Conservation (phyloP, 2,113 vertebrate species). For the Sula dactylatra region DNA sequence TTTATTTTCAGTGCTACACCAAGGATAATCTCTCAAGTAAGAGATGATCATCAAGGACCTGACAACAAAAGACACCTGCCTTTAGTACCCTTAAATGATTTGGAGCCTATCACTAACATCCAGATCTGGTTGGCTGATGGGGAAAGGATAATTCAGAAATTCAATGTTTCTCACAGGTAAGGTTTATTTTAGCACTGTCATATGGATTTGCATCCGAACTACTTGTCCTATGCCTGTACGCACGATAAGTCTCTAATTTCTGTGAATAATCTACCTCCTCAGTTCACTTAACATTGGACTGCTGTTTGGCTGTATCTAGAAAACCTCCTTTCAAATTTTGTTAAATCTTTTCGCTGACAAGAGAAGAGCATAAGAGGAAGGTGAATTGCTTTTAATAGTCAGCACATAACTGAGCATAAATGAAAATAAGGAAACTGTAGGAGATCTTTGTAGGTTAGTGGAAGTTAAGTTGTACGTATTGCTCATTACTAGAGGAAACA, state of each 20-base stretch:
- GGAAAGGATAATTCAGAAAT: constrained; percentile 90
- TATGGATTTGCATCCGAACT: not conserved
- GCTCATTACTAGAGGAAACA: not conserved
- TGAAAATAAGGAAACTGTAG: not conserved
- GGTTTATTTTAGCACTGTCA: not conserved
- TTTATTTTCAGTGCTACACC: constrained; percentile 84
- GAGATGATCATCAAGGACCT: constrained; percentile 77
- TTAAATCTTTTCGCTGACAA: not conserved
- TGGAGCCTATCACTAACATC: constrained; percentile 87
- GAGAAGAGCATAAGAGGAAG: not conserved
- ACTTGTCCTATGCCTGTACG: not conserved
- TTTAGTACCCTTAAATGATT: constrained; percentile 82
- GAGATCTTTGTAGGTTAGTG: not conserved
- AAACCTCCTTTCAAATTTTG: not conserved
- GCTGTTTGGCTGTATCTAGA: not conserved
- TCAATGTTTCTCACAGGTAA: constrained; percentile 92
- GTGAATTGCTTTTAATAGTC: not conserved
- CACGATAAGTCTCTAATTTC: not conserved
- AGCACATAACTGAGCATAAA: not conserved
- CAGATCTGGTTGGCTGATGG: constrained; percentile 97
- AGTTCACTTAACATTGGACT: not conserved
- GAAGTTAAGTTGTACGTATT: not conserved
- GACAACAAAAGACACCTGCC: constrained; percentile 77
- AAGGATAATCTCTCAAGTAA: constrained; percentile 84
- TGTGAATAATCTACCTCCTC: not conserved